Conservation (phyloP, 1,140 invertebrate species). For the Eulimnadia texana region DNA sequence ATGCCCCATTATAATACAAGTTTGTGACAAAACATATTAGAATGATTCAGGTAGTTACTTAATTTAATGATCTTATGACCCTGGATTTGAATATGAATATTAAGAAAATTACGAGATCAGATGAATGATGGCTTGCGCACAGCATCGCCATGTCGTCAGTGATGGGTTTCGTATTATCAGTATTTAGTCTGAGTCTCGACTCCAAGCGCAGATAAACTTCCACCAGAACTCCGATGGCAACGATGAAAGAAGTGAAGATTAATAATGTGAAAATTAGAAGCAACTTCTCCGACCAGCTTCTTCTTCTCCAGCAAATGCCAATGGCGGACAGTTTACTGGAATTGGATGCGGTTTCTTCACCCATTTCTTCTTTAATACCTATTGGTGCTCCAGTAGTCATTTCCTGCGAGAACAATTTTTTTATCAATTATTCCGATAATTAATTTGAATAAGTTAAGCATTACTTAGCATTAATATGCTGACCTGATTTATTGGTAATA, state of each 20-base stretch:
- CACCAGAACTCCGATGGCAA: slow-evolving; percentile 8
- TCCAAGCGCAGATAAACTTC: slow-evolving; percentile 13
- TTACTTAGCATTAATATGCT: too few species aligned
- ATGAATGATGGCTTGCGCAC: not conserved
- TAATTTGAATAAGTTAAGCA: too few species aligned
- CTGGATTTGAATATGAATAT: too few species aligned
- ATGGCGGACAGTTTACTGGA: not conserved
- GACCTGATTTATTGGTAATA: too few species aligned
- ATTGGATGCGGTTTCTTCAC: too few species aligned
- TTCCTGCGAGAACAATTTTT: too few species aligned
- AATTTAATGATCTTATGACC: too few species aligned
- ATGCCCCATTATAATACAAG: not conserved
- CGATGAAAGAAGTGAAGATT: slow-evolving; percentile 3
- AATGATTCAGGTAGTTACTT: not conserved
- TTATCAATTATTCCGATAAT: too few species aligned
- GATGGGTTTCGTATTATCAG: not conserved
- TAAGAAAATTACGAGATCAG: not conserved
- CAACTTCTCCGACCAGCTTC: not conserved
- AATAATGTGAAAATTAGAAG: not conserved
- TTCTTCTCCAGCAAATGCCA: not conserved
- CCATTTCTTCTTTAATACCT: too few species aligned
- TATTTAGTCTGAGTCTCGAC: not conserved
- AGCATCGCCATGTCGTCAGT: not conserved
- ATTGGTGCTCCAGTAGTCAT: too few species aligned
- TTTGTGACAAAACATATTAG: not conserved